Evolutionary conservation across 92 coral and sea anemone genomes (phyloP), one percentile per base, ranked within the genome.

Genomic region (Heteractis magnifica): DNA sequence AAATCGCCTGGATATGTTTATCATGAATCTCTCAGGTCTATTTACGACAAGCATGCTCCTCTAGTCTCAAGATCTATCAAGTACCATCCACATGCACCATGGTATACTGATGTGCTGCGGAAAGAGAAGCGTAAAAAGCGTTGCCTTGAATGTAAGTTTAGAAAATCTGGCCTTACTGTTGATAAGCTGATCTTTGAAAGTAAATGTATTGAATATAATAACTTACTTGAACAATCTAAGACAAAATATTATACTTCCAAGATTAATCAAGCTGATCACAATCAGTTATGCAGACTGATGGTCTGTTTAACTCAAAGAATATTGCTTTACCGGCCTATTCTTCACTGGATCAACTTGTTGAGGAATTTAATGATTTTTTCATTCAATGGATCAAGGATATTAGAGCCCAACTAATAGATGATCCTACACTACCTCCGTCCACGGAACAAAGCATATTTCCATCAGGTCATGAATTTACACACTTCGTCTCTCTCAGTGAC

Each of bases 81-180:
- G 6, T 19, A 75, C 53, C 53, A 78, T 81, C 85, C 85, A 44
- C 59, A 70, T 34, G 77, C 85, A 51, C 51, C 79, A 68, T 70
- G 79, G 78, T 81, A 65, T 72, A 81, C 13, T 52, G 85, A 81
- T 49, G 79, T 65, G 51, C 80, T 81, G 44, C 58, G 79, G 21
- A 15, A 70, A 41, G 76, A 9, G 6, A 84, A 77, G 20, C 77
- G 64, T 14, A 58, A 77, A 60, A 77, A 77, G 50, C 83, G 83
- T 34, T 51, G 87, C 65, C 65, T 77, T 71, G 70, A 84, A 77
- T 77, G 83, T 6, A 74, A 48, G 21, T 75, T 5, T 52, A 79
- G 83, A 52, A 79, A 79, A 11, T 62, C 78, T 15, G 53, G 59
- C 50, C 85, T 81, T 44, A 71, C 79, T 26, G 85, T 81, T 26